A percentile compares a stretch with the other conserved stretches of the same genome.
These are phyloP conservation scores for Stichodactyla helianthus DNA, from an alignment of 64 coral and sea anemone genomes.

Conservation along the genomic window DNA sequence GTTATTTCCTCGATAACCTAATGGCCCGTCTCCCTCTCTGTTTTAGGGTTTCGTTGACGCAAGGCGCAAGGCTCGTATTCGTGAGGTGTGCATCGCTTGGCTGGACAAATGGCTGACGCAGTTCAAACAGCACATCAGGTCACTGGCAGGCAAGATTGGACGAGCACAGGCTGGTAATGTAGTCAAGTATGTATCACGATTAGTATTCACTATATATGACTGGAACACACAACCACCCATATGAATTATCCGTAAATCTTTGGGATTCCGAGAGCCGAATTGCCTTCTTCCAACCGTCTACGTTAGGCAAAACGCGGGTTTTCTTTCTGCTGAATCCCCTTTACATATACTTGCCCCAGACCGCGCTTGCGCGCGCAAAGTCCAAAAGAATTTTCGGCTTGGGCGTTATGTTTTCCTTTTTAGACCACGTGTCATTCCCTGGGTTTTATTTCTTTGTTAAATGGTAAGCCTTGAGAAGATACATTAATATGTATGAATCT, in stretches of 20 bases:
- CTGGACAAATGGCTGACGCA: constrained; percentile 81
- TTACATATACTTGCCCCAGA: too few relatives aligned
- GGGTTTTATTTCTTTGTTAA: not conserved
- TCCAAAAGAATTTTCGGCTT: too few relatives aligned
- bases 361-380: too few relatives aligned
- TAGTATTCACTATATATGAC: not conserved
- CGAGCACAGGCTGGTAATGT: constrained; percentile 84
- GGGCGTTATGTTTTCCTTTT: too few relatives aligned
- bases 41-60: constrained; percentile 46
- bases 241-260: too few relatives aligned
- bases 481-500: not conserved
- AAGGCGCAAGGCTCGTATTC: constrained; percentile 58
- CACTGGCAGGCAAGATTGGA: constrained; percentile 85
- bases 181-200: constrained; percentile 64
- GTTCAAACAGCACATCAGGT: constrained; percentile 86
- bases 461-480: not conserved
- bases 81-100: constrained; percentile 72
- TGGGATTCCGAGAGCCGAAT: too few relatives aligned
- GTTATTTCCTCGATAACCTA: too few relatives aligned
- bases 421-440: too few relatives aligned
- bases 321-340: too few relatives aligned
- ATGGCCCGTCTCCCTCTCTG: not conserved
- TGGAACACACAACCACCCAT: too few relatives aligned
- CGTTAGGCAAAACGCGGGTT: too few relatives aligned
- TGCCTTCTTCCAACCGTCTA: too few relatives aligned